These are phyloP conservation scores for Emydoidea blandingii DNA, from an alignment of 2,797 vertebrate genomes.

Conservation along the genomic window DNA sequence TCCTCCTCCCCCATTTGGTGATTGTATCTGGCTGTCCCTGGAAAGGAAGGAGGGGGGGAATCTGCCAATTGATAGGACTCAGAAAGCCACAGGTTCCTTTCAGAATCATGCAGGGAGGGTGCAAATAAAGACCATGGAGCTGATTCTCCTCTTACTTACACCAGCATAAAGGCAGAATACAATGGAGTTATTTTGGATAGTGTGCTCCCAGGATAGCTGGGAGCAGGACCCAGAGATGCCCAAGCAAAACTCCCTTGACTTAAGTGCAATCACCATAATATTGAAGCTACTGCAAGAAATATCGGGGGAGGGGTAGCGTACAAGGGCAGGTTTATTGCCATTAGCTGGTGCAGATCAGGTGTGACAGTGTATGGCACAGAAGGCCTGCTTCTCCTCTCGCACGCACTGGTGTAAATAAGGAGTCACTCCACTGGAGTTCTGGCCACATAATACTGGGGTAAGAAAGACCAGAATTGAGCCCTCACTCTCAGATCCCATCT, in stretches of 20 bases:
- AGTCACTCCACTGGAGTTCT: background rate
- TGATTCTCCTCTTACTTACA: background rate
- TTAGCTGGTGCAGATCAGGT: background rate
- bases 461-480: background rate
- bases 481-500: background rate
- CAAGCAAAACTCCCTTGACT: background rate
- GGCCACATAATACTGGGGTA: too few relatives aligned
- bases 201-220: background rate
- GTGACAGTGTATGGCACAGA: background rate
- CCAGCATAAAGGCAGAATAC: background rate
- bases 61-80: background rate
- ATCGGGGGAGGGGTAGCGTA: background rate
- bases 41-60: fast-evolving
- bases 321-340: background rate
- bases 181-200: background rate
- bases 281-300: background rate
- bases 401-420: background rate
- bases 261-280: background rate
- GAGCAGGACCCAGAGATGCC: fast-evolving
- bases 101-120: fast-evolving
- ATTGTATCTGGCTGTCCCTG: background rate
- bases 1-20: background rate
- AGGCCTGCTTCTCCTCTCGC: background rate
- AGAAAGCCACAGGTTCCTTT: fast-evolving
- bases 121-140: background rate